These are phyloP conservation scores for Macrotus californicus DNA, from an alignment of 2,113 vertebrate species.

Conservation along the genomic window DNA sequence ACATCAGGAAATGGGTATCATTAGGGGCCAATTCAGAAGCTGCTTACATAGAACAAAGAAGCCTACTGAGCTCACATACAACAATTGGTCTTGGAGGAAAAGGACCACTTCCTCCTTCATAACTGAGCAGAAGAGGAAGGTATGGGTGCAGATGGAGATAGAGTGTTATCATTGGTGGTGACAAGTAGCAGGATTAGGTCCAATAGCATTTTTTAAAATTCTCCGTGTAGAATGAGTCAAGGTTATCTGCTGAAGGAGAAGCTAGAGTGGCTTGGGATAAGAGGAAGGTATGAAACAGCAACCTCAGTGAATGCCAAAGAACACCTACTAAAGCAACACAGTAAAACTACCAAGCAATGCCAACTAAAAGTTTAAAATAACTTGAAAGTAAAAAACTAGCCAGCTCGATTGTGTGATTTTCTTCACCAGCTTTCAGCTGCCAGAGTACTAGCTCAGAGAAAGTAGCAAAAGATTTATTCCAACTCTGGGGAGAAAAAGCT, in stretches of 20 bases:
- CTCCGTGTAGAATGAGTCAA: not conserved
- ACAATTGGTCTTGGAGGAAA: not conserved
- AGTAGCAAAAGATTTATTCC: not conserved
- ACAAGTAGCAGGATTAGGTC: not conserved
- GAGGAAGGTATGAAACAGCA: not conserved
- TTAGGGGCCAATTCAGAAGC: not conserved
- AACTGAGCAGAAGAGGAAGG: not conserved
- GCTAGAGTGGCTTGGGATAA: not conserved
- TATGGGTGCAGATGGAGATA: fast-evolving
- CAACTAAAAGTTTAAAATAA: slow-evolving; percentile 13
- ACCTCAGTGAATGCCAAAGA: not conserved
- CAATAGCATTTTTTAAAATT: not conserved
- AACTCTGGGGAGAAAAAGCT: not conserved
- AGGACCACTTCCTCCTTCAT: not conserved
- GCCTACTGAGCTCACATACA: fast-evolving
- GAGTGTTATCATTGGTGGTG: too few species aligned
- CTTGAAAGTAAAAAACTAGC: not conserved
- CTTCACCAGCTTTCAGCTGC: slow-evolving; percentile 14
- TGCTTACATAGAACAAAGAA: not conserved
- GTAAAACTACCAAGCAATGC: not conserved
- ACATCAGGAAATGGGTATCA: not conserved
- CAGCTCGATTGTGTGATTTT: slow-evolving; percentile 20
- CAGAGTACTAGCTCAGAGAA: slow-evolving; percentile 30
- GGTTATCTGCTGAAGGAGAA: not conserved
- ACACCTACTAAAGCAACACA: not conserved